Evolutionary conservation across 2,888 invertebrate species (phyloP), one percentile per base, ranked within the genome.

Genomic region (Ormyrus rosae): DNA sequence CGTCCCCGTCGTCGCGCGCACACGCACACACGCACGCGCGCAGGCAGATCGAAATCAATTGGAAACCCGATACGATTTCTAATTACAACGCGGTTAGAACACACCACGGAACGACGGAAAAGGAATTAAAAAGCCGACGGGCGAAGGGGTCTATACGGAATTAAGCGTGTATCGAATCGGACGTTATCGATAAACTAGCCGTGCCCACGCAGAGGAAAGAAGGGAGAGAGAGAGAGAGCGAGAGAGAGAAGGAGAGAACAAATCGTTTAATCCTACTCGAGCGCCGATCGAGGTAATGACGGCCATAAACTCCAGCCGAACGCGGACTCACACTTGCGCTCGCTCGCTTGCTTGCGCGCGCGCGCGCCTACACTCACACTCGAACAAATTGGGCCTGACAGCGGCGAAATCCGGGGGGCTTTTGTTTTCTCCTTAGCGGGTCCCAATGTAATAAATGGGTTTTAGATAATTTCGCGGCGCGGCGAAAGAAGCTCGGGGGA

Each of bases 351-450:
- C 13, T 13, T 13, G 13, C 13, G 13, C 13, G 13, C 13, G 13
- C 13, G 34, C 34, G 34, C 34, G 34, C 34, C 34, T 4, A 34
- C 85, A 85, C 86, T 84, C 85, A 84, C 70, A n/a, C 63, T 84
- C 86, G 85, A 87, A 88, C 86, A 89, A 89, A 90, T 89, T 89
- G 88, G 89, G 87, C 88, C 87, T 89, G 90, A 90, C 90, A 60
- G 50, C 34, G 34, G 13, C n/a, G 9, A 64, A 72, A 61, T 10
- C 34, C 8, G 11, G 10, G 10, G 53, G 6, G 51, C 13, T 46
- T 64, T 34, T 10, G 63, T 13, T 63, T 34, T 11, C 53, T 55
- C 45, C 48, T 63, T 75, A 6, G 58, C 34, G 9, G 50, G 11
- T 19, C 51, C 8, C 10, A 45, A 34, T 34, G 3, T 34, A 34